Evolutionary conservation across 2,797 vertebrate genomes (phyloP), one percentile per base, ranked within the genome.

Genomic region (Synanceia verrucosa): DNA sequence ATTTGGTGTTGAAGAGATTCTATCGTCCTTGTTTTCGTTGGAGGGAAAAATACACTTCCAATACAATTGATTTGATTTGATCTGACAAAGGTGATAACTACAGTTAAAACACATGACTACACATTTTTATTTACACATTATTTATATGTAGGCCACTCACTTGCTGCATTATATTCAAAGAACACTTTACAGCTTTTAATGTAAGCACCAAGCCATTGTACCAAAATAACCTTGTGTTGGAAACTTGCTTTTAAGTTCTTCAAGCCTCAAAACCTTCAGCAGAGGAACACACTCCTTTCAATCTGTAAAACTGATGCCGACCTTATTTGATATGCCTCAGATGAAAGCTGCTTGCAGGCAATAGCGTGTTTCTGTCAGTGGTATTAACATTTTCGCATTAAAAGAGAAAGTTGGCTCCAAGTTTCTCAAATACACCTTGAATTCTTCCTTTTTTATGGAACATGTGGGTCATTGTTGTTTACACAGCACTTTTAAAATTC

Each of bases 1-100:
- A 7, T 36, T 37, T 53, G 29, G 6, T 21, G 19, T 48, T 29
- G 28, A 63, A 69, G 73, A 60, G 31, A 44, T 21, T n/a, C 14
- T 18, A 10, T 36, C 6, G 10, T 29, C 33, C 41, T 28, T 0
- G 4, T n/a, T 65, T 62, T 58, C 39, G 64, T 72, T 29, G 52
- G 36, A 73, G 37, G 23, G 36, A 9, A 70, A 66, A 61, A 28
- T 39, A 19, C 23, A 43, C 10, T 64, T 67, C 56, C 24, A 65
- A 21, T 39, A 39, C 48, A 55, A 41, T 60, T 26, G 19, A 48
- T 68, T 61, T 67, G 51, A 74, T 77, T 75, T 84, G 50, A 78
- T 63, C 29, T 11, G 31, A 58, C 36, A 55, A 71, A 69, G 66
- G 56, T 50, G 47, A 78, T 66, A 74, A 62, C 29, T 13, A 56